A percentile compares a stretch with the other conserved stretches of the same genome.
Evolutionary conservation across 2,797 vertebrate genomes (phyloP).

Genomic region (Stomatorhinus walkeri): DNA sequence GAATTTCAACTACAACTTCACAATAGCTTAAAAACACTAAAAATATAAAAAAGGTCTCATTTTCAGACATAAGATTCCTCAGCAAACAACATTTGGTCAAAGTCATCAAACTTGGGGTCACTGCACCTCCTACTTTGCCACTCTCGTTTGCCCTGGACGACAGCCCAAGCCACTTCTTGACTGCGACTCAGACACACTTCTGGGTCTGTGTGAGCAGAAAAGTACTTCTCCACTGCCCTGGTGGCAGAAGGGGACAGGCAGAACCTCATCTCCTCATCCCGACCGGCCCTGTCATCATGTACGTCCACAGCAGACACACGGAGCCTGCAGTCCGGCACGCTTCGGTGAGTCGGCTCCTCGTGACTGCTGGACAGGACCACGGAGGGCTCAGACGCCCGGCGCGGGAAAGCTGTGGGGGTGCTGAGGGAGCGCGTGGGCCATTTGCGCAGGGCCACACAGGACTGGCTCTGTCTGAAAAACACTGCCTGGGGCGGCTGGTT

Average conservation of each 20-base stretch:
- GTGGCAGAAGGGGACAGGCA: conserved; percentile 57
- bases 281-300: not conserved
- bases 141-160: conserved; percentile 59
- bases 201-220: conserved; percentile 49
- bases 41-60: not conserved
- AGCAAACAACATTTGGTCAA: conserved; percentile 72
- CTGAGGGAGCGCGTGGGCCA: conserved; percentile 50
- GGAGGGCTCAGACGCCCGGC: conserved; percentile 49
- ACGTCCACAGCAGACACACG: conserved; percentile 43
- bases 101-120: conserved; percentile 68
- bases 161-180: conserved; percentile 57
- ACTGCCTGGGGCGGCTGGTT: conserved; percentile 53
- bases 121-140: conserved; percentile 65
- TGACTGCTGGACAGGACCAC: conserved; percentile 34
- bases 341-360: conserved; percentile 25
- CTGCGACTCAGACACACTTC: conserved; percentile 52
- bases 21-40: not conserved
- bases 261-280: conserved; percentile 34
- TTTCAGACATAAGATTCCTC: conserved; percentile 72
- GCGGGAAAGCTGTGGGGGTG: conserved; percentile 28
- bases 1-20: not conserved
- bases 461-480: conserved; percentile 58
- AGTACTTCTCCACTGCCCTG: conserved; percentile 52
- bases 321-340: conserved; percentile 37
- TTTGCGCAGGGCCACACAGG: conserved; percentile 52